These are phyloP conservation scores for Peromyscus californicus DNA, from an alignment of 2,113 vertebrate genomes.

Conservation along the genomic window DNA sequence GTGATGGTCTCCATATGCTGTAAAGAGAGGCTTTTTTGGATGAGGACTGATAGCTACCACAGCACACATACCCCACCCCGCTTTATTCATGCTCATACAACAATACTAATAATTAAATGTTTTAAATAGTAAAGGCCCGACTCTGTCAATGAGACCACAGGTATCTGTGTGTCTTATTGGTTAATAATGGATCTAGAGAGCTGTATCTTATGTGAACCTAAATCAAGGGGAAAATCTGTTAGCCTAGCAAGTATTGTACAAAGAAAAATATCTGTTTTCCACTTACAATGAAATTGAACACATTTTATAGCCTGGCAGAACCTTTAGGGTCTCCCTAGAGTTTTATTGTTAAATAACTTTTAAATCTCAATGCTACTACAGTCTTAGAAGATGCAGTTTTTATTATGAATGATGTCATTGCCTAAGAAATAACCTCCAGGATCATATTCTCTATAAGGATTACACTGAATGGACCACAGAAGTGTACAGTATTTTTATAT, in stretches of 20 bases:
- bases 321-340: constrained; percentile 23
- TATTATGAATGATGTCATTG: constrained; percentile 76
- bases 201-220: neutral
- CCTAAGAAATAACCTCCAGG: constrained; percentile 72
- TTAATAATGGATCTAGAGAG: constrained; percentile 33
- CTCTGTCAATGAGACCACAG: neutral
- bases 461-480: constrained; percentile 21
- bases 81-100: no score
- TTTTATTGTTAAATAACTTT: constrained; percentile 78
- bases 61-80: neutral
- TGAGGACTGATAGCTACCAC: neutral
- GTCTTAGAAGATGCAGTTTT: constrained; percentile 69
- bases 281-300: constrained; percentile 15
- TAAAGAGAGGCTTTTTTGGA: neutral
- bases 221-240: neutral
- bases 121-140: neutral
- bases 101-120: neutral
- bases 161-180: neutral
- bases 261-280: constrained; percentile 56
- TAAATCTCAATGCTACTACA: constrained; percentile 50
- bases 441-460: neutral
- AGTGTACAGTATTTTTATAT: neutral
- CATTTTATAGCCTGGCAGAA: constrained; percentile 62
- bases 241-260: constrained; percentile 27
- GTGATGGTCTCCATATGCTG: neutral